Evolutionary conservation across 2,797 vertebrate genomes (phyloP).

Genomic region (Danio aesculapii): DNA sequence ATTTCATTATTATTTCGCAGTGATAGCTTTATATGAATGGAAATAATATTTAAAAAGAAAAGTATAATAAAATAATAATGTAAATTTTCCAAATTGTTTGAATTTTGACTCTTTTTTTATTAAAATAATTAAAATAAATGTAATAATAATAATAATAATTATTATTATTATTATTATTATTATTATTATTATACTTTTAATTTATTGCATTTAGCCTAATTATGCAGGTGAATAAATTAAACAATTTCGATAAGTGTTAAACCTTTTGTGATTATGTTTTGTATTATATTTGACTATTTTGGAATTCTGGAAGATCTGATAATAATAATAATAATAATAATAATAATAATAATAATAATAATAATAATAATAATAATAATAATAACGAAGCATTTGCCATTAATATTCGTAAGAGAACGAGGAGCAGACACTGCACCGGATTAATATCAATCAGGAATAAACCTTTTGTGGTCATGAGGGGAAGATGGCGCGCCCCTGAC

Average conservation of each 20-base stretch:
- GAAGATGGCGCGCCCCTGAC: slow-evolving; percentile 79
- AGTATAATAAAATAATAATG: slow-evolving; percentile 45
- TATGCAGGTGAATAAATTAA: background rate
- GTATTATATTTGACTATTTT: too few relatives aligned
- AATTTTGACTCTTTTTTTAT: too few relatives aligned
- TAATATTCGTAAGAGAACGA: slow-evolving; percentile 14
- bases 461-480: slow-evolving; percentile 73
- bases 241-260: background rate
- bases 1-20: background rate
- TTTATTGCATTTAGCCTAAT: background rate
- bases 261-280: background rate
- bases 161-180: background rate
- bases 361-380: slow-evolving; percentile 25
- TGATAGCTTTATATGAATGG: background rate
- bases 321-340: slow-evolving; percentile 11
- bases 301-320: background rate
- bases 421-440: slow-evolving; percentile 47
- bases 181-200: background rate
- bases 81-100: background rate
- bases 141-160: too few relatives aligned
- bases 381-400: slow-evolving; percentile 38
- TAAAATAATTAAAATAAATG: too few relatives aligned
- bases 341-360: slow-evolving; percentile 33
- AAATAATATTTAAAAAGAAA: background rate
- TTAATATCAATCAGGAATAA: slow-evolving; percentile 36